These are phyloP conservation scores for Propithecus coquereli DNA, from an alignment of 2,113 vertebrate genomes.

Conservation along the genomic window DNA sequence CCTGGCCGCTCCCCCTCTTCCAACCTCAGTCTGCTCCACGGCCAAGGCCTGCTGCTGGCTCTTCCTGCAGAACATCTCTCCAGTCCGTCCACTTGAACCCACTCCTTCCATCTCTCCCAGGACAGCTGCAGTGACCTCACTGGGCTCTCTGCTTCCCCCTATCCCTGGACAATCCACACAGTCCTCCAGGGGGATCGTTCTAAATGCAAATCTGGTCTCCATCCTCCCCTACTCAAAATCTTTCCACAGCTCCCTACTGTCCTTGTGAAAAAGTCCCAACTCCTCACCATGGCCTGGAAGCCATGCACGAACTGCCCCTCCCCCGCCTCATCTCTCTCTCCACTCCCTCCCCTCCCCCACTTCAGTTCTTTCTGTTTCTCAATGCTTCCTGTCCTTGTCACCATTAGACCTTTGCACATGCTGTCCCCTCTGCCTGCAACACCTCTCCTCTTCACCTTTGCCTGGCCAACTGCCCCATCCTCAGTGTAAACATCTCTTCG, in stretches of 20 bases:
- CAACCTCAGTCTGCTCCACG: not conserved
- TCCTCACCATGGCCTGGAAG: not conserved
- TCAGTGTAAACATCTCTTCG: not conserved
- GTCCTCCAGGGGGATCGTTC: not conserved
- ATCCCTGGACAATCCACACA: not conserved
- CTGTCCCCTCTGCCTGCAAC: not conserved
- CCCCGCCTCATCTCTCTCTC: not conserved
- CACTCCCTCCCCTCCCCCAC: not conserved
- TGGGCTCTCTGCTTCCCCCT: not conserved
- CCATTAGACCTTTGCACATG: not conserved
- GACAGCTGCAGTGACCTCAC: not conserved
- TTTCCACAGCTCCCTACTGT: not conserved
- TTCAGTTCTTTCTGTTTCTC: conserved; percentile 29
- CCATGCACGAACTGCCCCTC: not conserved
- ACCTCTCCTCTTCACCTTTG: not conserved
- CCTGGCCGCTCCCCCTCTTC: not conserved
- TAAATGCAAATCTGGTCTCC: not conserved
- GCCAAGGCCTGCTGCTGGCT: not conserved
- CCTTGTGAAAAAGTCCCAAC: not conserved
- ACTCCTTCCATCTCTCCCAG: not conserved
- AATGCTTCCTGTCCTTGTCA: not conserved
- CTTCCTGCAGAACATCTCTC: not conserved
- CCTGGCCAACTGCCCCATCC: not conserved
- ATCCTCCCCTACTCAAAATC: not conserved
- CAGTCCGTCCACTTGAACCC: not conserved